A percentile compares a stretch with the other conserved stretches of the same genome.
Evolutionary conservation across 2,113 vertebrate genomes (phyloP).

Genomic region (Salminus brasiliensis): DNA sequence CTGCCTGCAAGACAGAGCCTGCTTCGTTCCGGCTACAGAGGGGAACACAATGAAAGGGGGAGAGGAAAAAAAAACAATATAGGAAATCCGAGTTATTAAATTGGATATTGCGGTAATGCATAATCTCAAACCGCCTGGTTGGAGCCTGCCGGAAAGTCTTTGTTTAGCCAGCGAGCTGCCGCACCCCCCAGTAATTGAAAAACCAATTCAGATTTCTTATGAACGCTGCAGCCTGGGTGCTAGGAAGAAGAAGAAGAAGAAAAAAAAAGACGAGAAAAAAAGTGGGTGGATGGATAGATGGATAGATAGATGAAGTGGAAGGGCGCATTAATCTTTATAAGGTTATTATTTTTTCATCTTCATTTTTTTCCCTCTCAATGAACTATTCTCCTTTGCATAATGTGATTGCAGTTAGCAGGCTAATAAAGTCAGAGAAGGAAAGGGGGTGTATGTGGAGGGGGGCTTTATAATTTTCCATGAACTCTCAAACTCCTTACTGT

Average conservation of each 20-base stretch:
- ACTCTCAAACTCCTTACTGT: conserved; percentile 63
- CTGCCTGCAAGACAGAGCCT: conserved; percentile 55
- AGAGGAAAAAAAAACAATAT: conserved; percentile 75
- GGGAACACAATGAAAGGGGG: conserved; percentile 71
- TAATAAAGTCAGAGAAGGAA: conserved; percentile 74
- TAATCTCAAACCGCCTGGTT: conserved; percentile 76
- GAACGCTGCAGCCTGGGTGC: conserved; percentile 62
- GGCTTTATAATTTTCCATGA: conserved; percentile 71
- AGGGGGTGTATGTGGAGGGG: not conserved
- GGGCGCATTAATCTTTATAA: conserved; percentile 78
- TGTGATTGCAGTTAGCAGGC: conserved; percentile 75
- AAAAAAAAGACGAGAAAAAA: conserved; percentile 62
- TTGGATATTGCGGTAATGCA: conserved; percentile 78
- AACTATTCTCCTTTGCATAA: conserved; percentile 75
- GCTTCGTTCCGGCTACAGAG: conserved; percentile 70
- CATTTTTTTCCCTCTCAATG: conserved; percentile 51
- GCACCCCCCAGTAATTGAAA: conserved; percentile 78
- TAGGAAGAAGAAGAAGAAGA: not conserved
- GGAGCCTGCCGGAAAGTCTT: conserved; percentile 73
- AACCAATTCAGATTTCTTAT: conserved; percentile 77
- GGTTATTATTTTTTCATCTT: conserved; percentile 78
- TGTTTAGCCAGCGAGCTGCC: conserved; percentile 74
- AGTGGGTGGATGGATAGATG: conserved; percentile 65
- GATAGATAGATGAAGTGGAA: conserved; percentile 73
- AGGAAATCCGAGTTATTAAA: conserved; percentile 79